These are phyloP conservation scores for Drosophila limbata DNA, from an alignment of 2,888 invertebrate species.

Conservation along the genomic window DNA sequence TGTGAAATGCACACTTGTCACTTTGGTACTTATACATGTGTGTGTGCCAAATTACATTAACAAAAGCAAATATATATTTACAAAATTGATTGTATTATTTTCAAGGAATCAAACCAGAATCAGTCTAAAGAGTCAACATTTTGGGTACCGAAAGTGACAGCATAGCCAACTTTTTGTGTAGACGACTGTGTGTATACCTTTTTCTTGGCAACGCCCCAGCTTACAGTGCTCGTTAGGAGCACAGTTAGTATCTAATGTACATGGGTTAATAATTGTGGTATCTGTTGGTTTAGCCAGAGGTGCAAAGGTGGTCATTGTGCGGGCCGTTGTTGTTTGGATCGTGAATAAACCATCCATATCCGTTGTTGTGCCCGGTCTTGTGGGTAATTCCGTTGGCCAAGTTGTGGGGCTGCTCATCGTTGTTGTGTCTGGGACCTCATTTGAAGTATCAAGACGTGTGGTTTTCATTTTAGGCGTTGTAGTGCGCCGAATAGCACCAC, in stretches of 20 bases:
- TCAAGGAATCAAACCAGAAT: conserved; percentile 1
- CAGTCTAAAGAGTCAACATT: conserved; percentile 14
- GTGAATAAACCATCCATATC: conserved; percentile 65
- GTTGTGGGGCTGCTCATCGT: conserved; percentile 56
- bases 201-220: conserved; percentile 87
- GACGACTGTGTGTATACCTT: conserved; percentile 81
- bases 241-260: conserved; percentile 88
- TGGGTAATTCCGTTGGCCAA: conserved; percentile 67
- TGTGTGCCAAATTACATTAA: not conserved
- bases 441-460: conserved; percentile 84
- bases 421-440: conserved; percentile 75
- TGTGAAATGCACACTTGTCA: conserved; percentile 41
- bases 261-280: conserved; percentile 85
- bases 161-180: conserved; percentile 35
- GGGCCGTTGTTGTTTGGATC: conserved; percentile 50
- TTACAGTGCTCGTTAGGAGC: conserved; percentile 87
- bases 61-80: conserved; percentile 36
- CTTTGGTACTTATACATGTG: conserved; percentile 41
- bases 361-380: conserved; percentile 74
- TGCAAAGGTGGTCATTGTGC: conserved; percentile 44
- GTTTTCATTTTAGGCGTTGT: conserved; percentile 83
- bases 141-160: conserved; percentile 49
- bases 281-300: conserved; percentile 68
- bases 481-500: conserved; percentile 56
- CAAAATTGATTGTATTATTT: conserved; percentile 16